Evolutionary conservation across 2,888 invertebrate genomes (phyloP).

Genomic region (Acronicta leporina): DNA sequence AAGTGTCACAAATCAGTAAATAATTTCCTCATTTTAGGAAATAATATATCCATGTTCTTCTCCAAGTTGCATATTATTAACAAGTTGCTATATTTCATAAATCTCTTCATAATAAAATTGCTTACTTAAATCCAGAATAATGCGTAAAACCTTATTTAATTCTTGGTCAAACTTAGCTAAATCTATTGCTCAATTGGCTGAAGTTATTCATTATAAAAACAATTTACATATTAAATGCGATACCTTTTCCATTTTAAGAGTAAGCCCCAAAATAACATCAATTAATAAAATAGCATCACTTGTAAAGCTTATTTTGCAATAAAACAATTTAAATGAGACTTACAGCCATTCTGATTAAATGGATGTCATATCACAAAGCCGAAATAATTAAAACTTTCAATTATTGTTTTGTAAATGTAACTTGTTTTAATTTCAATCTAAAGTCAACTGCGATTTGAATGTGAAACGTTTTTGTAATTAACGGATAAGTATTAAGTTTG

Average conservation of each 20-base stretch:
- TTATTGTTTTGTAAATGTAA: conserved; percentile 10
- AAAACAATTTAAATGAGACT: conserved; percentile 8
- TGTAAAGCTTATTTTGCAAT: conserved; percentile 7
- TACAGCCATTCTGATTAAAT: conserved; percentile 18
- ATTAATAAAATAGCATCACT: conserved; percentile 4
- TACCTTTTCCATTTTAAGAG: neutral
- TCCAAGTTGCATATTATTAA: too few relatives aligned
- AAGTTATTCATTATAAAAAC: too few relatives aligned
- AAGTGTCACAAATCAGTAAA: too few relatives aligned
- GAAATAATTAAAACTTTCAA: conserved; percentile 20
- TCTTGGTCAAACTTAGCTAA: too few relatives aligned
- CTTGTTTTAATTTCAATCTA: conserved; percentile 3
- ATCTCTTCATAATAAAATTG: too few relatives aligned
- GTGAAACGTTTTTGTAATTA: conserved; percentile 7
- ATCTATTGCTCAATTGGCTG: too few relatives aligned
- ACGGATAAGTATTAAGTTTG: conserved; percentile 8
- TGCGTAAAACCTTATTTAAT: too few relatives aligned
- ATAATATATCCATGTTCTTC: too few relatives aligned
- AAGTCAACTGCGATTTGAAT: conserved; percentile 2
- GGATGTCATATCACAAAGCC: conserved; percentile 8
- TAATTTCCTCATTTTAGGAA: too few relatives aligned
- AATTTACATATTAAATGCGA: too few relatives aligned
- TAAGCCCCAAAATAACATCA: neutral
- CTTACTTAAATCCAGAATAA: too few relatives aligned
- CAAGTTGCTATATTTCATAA: too few relatives aligned